These are phyloP conservation scores for Euglossa dilemma DNA, from an alignment of 1,140 invertebrate species.

Conservation along the genomic window DNA sequence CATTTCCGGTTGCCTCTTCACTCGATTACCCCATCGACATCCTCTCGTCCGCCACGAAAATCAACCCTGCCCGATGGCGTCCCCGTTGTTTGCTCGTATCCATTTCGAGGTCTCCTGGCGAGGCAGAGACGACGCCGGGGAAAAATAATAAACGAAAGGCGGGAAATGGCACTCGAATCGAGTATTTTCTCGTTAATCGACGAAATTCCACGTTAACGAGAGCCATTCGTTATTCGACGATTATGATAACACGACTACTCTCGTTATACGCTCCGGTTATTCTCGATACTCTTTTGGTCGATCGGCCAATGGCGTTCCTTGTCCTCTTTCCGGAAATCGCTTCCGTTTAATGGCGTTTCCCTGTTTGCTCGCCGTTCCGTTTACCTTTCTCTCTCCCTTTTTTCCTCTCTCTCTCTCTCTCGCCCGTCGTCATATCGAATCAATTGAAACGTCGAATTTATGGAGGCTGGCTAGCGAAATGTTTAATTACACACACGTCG, in stretches of 20 bases:
- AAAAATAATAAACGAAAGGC: constrained; percentile 2
- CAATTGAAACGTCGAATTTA: constrained; percentile 22
- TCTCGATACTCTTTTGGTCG: constrained; percentile 20
- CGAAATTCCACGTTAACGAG: neutral
- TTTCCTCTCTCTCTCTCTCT: too few species aligned
- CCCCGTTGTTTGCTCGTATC: constrained; percentile 1
- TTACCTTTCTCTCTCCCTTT: neutral
- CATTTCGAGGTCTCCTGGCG: neutral
- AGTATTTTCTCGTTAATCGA: constrained; percentile 17
- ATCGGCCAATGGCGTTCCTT: constrained; percentile 10
- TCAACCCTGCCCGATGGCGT: neutral
- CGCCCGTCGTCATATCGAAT: constrained; percentile 7
- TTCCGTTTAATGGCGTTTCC: constrained; percentile 23
- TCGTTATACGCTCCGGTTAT: neutral
- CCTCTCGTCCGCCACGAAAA: neutral
- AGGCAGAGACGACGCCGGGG: neutral
- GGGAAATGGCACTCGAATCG: neutral
- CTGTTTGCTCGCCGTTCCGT: constrained; percentile 1
- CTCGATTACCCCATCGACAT: neutral
- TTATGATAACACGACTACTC: constrained; percentile 22
- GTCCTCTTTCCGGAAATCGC: constrained; percentile 10
- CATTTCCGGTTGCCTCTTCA: neutral
- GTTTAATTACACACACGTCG: constrained; percentile 19
- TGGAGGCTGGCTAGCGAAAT: constrained; percentile 17
- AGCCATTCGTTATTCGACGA: constrained; percentile 17